Evolutionary conservation across 2,888 invertebrate genomes (phyloP).

Genomic region (Pediacus dermestoides): DNA sequence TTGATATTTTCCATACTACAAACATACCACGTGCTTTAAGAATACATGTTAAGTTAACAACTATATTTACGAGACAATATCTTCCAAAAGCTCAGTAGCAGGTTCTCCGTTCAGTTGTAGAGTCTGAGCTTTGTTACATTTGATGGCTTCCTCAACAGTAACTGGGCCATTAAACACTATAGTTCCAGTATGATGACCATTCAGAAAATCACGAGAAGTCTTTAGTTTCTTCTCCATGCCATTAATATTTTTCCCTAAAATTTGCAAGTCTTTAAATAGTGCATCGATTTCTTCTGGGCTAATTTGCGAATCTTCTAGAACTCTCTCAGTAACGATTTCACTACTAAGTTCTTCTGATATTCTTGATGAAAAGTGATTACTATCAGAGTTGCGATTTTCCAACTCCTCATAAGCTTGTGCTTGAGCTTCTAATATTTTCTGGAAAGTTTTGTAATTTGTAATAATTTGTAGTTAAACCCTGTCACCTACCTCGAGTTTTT

Average conservation of each 20-base stretch:
- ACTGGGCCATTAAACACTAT: slow-evolving; percentile 43
- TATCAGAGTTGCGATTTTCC: neutral
- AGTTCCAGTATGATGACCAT: slow-evolving; percentile 12
- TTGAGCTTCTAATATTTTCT: slow-evolving; percentile 19
- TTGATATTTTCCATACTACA: neutral
- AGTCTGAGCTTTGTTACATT: slow-evolving; percentile 34
- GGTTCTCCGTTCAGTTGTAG: slow-evolving; percentile 39
- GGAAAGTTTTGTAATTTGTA: slow-evolving; percentile 10
- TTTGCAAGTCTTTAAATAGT: neutral
- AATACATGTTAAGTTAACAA: slow-evolving; percentile 5
- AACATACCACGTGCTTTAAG: neutral
- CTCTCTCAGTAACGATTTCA: too few species aligned
- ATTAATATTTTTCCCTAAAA: neutral
- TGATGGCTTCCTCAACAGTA: slow-evolving; percentile 36
- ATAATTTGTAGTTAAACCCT: neutral
- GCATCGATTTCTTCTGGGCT: neutral
- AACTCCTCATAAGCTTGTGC: slow-evolving; percentile 14
- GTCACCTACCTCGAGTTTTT: slow-evolving; percentile 41
- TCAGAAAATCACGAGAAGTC: neutral
- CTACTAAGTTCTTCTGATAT: too few species aligned
- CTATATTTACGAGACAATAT: slow-evolving; percentile 32
- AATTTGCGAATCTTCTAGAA: too few species aligned
- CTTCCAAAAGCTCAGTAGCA: slow-evolving; percentile 36
- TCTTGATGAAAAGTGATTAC: too few species aligned
- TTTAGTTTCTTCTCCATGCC: neutral